Conservation (phyloP, 1,140 invertebrate species). For the Musca domestica region DNA sequence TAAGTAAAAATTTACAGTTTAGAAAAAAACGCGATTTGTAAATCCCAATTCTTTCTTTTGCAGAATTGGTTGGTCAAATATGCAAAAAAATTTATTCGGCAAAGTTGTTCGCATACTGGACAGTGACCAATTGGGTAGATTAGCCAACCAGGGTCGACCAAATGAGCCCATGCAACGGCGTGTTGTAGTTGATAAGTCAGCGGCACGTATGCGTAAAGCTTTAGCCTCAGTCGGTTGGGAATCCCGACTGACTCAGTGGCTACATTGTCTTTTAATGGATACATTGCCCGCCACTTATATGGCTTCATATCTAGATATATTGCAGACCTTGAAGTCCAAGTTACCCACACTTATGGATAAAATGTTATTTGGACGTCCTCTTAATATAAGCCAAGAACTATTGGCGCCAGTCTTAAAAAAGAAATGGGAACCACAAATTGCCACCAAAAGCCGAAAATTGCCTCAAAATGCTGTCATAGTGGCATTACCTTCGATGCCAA, state of each 20-base stretch:
- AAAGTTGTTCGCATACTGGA: constrained; percentile 69
- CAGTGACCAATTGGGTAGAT: constrained; percentile 66
- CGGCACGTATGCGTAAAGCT: constrained; percentile 66
- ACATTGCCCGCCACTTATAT: constrained; percentile 68
- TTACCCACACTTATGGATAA: constrained; percentile 76
- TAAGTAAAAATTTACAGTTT: constrained; percentile 44
- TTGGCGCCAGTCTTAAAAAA: constrained; percentile 68
- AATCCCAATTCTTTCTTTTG: constrained; percentile 12
- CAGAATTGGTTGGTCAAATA: constrained; percentile 66
- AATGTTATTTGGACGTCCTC: constrained; percentile 63
- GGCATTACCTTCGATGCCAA: constrained; percentile 64
- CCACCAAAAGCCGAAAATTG: constrained; percentile 61
- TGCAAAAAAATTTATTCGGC: constrained; percentile 67
- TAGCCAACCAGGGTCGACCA: constrained; percentile 60
- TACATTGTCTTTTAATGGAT: constrained; percentile 73
- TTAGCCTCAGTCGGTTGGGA: constrained; percentile 71
- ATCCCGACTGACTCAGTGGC: constrained; percentile 71
- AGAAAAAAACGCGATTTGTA: too few species aligned
- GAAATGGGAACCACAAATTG: constrained; percentile 70
- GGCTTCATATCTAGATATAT: constrained; percentile 74
- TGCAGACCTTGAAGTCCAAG: constrained; percentile 74
- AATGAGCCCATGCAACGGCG: constrained; percentile 68
- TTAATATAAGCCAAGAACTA: constrained; percentile 57
- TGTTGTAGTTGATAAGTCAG: constrained; percentile 69
- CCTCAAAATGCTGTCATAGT: constrained; percentile 72